Base-by-base conservation (phyloP, 2,797 vertebrate species). In the Cirrhinus mrigala region DNA sequence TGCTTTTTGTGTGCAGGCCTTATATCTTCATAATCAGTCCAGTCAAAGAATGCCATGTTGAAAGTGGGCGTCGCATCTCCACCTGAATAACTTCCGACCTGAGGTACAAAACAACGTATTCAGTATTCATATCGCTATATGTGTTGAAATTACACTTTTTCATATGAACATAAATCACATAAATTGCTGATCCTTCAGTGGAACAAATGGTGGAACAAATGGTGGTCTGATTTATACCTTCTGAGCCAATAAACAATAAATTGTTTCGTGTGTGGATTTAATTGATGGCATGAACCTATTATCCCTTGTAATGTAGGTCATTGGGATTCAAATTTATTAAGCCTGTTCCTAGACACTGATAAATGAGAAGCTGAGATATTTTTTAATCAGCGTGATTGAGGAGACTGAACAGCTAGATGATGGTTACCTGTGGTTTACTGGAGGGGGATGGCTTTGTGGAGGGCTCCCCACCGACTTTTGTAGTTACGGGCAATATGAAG, bases 31-130 rank as follows among this genome's bases (percentile, higher is more conserved):
- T 96, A 96, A 88, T 96, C 95, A 0, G 96, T 96, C 95, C 95
- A 96, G 91, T 96, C 95, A 54, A 96, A 96, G 71, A 96, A 91
- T n/a, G 94, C 89, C 95, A 96, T 96, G 82, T 96, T 95, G 80
- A 96, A 92, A 0, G 95, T 96, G 85, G 96, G 95, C 90, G 94
- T 94, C 88, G 96, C 95, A 22, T 96, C 95, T 3, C 93, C 94
- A 0, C 94, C 94, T 22, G 92, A 62, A 86, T 44, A 89, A 10
- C 73, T 24, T 24, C 20, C 81, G 46, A 71, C 79, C 86, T 87
- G 20, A 16, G 18, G 18, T 37, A 71, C 33, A 69, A 79, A 64
- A 79, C n/a, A 77, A 29, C 9, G 54, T 10, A 58, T 71, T 54
- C 15, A 54, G 48, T 68, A 27, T 75, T 66, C 58, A 76, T 79